Percentiles rank a stretch among this genome's conserved stretches.
phyloP scores from a whole-genome alignment of 2,888 invertebrate genomes.

The Entomobrya multifasciata region DNA sequence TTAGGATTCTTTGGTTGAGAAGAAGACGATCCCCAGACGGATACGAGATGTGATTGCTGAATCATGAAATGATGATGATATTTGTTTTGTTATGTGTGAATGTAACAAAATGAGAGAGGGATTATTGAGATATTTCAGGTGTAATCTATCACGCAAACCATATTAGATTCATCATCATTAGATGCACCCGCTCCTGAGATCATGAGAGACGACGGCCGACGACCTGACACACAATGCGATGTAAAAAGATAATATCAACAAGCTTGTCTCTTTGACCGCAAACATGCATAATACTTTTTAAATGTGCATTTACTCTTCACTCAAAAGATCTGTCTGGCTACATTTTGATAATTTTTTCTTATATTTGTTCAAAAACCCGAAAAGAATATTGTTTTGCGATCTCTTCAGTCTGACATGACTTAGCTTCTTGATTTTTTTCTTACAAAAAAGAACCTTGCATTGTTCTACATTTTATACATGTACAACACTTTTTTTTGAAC shows the following conservation, averaged over 20 bases:
- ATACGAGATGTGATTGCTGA: background rate
- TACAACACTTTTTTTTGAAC: constrained; percentile 22
- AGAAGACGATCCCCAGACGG: background rate
- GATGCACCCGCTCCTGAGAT: background rate
- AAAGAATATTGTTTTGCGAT: background rate
- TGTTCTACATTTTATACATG: constrained; percentile 3
- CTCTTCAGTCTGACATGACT: background rate
- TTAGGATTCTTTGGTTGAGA: constrained; percentile 2
- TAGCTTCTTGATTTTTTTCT: background rate
- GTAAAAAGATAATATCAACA: constrained; percentile 19
- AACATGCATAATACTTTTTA: constrained; percentile 28
- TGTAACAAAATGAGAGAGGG: background rate
- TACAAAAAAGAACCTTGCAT: constrained; percentile 3
- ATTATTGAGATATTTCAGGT: constrained; percentile 47
- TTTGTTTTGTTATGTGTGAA: background rate
- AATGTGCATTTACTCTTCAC: background rate
- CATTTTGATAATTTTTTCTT: background rate
- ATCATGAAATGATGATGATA: background rate
- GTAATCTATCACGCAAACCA: constrained; percentile 44
- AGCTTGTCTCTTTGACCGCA: constrained; percentile 54
- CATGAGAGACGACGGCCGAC: background rate
- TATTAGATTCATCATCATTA: constrained; percentile 6
- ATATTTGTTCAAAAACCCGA: background rate
- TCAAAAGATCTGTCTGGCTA: background rate
- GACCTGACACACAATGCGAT: background rate